Evolutionary conservation across 2,797 vertebrate genomes (phyloP), one percentile per base, ranked within the genome.

Genomic region (Enteromius treurensis): DNA sequence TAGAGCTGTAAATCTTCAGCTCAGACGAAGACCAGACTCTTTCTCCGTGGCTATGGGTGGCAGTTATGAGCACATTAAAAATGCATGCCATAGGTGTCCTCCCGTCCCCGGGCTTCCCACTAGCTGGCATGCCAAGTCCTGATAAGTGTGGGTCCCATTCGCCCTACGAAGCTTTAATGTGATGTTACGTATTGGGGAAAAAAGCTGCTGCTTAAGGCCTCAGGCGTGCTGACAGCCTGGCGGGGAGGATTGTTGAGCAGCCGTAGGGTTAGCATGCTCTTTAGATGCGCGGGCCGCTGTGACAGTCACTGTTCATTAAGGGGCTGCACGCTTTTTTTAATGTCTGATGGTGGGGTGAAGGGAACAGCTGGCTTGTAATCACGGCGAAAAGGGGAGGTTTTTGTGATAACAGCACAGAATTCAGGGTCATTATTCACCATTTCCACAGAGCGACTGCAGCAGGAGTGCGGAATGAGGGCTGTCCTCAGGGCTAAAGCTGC

Each of bases 81-180:
- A 88, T 87, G 73, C 77, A 87, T 84, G 65, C 29, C 60, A 83
- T 82, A 84, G 81, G 85, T 84, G 79, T 74, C 68, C 80, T 76
- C 77, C 76, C 68, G 1, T 84, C 80, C 77, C 17, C 23, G 49
- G 86, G 84, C 79, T 81, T 87, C 88, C 81, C 76, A 74, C 90
- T 83, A 45, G 45, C 85, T 84, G 88, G 89, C 87, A 86, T 87
- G 77, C 88, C 81, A 84, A 88, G 89, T 75, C 79, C 84, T 80
- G 91, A 92, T 93, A 89, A 90, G 90, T 87, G 88, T 88, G 90
- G 86, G 87, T 89, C 88, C 87, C 90, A 90, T 47, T 77, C 14
- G 89, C 87, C 89, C 91, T 77, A 91, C 93, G 87, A 94, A 94
- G 93, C 88, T 92, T 93, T 94, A 92, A 93, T 93, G 90, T 86